phyloP scores from a whole-genome alignment of 2,888 invertebrate species.

The Neuroscelio doddi region DNA sequence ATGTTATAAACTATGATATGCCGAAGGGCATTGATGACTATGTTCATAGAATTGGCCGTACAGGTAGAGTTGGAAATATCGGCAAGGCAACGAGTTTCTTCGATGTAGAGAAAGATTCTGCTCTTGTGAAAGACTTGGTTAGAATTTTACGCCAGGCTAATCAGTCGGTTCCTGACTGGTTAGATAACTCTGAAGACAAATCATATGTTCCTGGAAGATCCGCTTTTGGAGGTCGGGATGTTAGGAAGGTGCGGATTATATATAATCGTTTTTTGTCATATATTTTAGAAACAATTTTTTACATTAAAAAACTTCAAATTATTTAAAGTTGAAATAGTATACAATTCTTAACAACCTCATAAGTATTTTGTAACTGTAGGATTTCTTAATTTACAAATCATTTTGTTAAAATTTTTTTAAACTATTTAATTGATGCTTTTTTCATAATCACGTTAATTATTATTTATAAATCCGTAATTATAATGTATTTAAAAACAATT shows the following conservation, averaged over 20 bases:
- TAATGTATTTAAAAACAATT: too few relatives aligned
- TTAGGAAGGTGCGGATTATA: slow-evolving; percentile 79
- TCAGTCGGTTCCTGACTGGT: slow-evolving; percentile 83
- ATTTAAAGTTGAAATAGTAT: too few relatives aligned
- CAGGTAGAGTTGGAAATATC: slow-evolving; percentile 92
- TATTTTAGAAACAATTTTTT: not conserved
- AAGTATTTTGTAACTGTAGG: too few relatives aligned
- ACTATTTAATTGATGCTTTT: too few relatives aligned
- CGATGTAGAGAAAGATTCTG: slow-evolving; percentile 75
- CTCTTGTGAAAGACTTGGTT: slow-evolving; percentile 78
- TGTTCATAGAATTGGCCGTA: slow-evolving; percentile 95
- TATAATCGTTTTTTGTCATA: slow-evolving; percentile 39
- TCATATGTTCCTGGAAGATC: slow-evolving; percentile 50
- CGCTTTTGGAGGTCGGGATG: slow-evolving; percentile 83
- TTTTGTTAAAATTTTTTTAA: too few relatives aligned
- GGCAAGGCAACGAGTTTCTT: slow-evolving; percentile 92
- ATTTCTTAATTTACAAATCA: too few relatives aligned
- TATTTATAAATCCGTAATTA: too few relatives aligned
- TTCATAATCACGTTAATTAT: too few relatives aligned
- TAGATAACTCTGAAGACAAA: slow-evolving; percentile 72
- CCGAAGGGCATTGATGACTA: slow-evolving; percentile 94
- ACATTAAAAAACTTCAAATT: not conserved
- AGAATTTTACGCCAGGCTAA: slow-evolving; percentile 85
- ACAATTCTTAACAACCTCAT: too few relatives aligned
- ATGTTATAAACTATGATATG: slow-evolving; percentile 94